Evolutionary conservation across 2,797 vertebrate genomes (phyloP), one percentile per base, ranked within the genome.

Genomic region (Tokudaia tokunoshimensis): DNA sequence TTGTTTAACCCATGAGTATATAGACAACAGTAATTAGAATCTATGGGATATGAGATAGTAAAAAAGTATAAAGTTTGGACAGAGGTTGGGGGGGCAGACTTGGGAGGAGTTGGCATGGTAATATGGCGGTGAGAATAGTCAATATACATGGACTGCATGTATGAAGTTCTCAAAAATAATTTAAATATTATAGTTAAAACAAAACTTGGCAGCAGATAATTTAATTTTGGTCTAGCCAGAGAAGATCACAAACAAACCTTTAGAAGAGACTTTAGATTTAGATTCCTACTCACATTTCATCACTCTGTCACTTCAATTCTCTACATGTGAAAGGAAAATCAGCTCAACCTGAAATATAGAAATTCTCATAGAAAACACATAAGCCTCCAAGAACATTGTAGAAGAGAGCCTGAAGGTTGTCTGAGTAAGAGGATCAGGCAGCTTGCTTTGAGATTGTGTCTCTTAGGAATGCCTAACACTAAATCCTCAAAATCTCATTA

Each of bases 251-350:
- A 37, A 34, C 47, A 34, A 41, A 52, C 20, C 22, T 2, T 31
- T 72, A 80, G 24, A 29, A 83, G 29, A 44, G 81, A 92, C 65
- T 90, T 70, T 75, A 93, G 92, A 47, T 50, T 92, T n/a, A 74
- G 5, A 74, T 41, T 87, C 83, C 19, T 89, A 31, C 79, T 24
- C 7, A 2, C 31, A 2, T 3, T 94, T 34, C 1, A 63, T 34
- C 44, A 86, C 13, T 10, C 17, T 55, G 76, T 34, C 7, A 90
- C 2, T 52, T 26, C 78, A 78, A 3, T 9, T 89, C n/a, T 78
- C n/a, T 41, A 24, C 4, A 22, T n/a, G 19, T 88, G 17, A 86
- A 90, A 95, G 65, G 70, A 4, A 13, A 19, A 29, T 82, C 44
- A 47, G 47, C 5, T 94, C 57, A 55, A 22, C 1, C 6, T 85